Conservation (phyloP, 2,113 vertebrate species). For the Atlantisia rogersi region DNA sequence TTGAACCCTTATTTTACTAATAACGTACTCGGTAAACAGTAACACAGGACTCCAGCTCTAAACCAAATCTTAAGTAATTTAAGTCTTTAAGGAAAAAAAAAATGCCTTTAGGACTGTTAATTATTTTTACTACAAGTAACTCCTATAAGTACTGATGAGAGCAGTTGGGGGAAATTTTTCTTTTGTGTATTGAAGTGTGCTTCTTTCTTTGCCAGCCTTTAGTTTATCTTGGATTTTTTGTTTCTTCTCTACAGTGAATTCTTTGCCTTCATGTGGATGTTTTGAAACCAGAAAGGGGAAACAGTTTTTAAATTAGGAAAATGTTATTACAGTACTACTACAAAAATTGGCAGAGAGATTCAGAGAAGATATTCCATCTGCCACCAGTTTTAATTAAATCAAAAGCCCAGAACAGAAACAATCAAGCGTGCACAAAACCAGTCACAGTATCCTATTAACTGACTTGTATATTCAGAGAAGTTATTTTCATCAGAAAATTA, state of each 20-base stretch:
- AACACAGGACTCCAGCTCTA: neutral
- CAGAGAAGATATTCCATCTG: conserved; percentile 32
- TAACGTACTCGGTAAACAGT: neutral
- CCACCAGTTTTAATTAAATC: conserved; percentile 36
- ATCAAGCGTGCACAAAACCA: neutral
- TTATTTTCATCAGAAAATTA: conserved; percentile 1
- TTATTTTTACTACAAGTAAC: neutral
- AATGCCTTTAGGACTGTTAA: neutral
- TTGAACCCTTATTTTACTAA: neutral
- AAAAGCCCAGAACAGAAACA: conserved; percentile 5
- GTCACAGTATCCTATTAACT: neutral
- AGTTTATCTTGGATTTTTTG: neutral
- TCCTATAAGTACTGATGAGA: neutral
- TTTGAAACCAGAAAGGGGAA: neutral
- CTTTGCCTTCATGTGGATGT: neutral
- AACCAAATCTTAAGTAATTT: neutral
- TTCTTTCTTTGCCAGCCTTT: neutral
- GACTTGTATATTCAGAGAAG: neutral
- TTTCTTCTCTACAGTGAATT: neutral
- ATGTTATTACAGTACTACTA: neutral
- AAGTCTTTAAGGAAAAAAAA: neutral
- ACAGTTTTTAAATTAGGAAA: conserved; percentile 15
- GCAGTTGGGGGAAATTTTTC: neutral
- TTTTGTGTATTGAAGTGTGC: neutral
- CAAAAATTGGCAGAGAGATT: conserved; percentile 13